phyloP scores from a whole-genome alignment of 2,113 vertebrate genomes.

The Rissa tridactyla region DNA sequence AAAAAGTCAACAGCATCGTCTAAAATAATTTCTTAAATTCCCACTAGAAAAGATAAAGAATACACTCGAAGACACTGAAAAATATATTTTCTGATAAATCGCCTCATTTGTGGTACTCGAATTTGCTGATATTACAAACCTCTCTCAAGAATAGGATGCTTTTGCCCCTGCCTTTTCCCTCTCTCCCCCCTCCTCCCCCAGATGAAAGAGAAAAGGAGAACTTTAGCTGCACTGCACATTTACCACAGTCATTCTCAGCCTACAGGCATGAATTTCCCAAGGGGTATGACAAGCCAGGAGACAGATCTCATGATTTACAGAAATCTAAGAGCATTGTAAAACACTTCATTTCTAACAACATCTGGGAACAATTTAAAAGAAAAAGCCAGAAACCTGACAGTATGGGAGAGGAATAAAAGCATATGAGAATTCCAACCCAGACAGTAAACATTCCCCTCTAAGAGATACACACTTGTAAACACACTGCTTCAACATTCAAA shows the following conservation, averaged over 20 bases:
- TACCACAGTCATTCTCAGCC: slow-evolving; percentile 14
- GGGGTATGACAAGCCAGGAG: neutral
- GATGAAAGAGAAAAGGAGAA: neutral
- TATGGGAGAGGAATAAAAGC: neutral
- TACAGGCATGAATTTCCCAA: slow-evolving; percentile 7
- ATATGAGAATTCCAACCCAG: neutral
- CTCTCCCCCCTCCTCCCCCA: neutral
- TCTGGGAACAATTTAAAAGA: slow-evolving; percentile 14
- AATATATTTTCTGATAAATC: neutral
- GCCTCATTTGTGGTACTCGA: neutral
- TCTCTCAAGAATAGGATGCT: neutral
- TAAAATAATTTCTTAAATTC: neutral
- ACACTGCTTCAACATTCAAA: neutral
- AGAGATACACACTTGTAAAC: neutral
- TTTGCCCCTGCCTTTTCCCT: neutral
- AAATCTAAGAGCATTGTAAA: neutral
- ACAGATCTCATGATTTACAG: neutral
- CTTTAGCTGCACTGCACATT: neutral
- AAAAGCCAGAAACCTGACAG: neutral
- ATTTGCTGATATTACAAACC: neutral
- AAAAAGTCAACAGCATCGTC: neutral
- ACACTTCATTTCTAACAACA: slow-evolving; percentile 24
- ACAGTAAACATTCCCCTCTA: neutral
- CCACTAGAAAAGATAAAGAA: neutral
- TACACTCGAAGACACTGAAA: neutral